phyloP scores from a whole-genome alignment of 1,140 invertebrate genomes.

The Drosophila lacertosa region DNA sequence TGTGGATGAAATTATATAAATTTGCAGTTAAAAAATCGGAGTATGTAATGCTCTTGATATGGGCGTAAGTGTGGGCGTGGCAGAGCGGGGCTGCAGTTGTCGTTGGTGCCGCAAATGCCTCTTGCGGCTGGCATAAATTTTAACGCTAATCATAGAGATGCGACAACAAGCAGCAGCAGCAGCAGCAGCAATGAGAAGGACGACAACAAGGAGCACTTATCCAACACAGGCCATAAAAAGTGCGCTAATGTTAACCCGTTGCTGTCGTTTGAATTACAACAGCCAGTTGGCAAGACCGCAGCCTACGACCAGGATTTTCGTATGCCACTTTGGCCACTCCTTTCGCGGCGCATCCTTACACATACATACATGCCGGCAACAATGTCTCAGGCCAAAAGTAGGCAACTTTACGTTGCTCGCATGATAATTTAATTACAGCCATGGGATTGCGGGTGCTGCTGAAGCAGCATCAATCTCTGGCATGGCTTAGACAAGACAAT shows the following conservation, averaged over 20 bases:
- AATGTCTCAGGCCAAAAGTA: constrained; percentile 50
- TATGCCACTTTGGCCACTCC: background rate
- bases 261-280: constrained; percentile 74
- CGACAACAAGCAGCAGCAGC: constrained; percentile 31
- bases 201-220: constrained; percentile 55
- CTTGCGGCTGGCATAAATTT: constrained; percentile 71
- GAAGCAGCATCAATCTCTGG: constrained; percentile 70
- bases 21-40: no score
- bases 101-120: constrained; percentile 51
- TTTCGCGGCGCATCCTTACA: constrained; percentile 15
- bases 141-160: constrained; percentile 71
- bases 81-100: constrained; percentile 10
- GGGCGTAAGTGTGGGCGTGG: background rate
- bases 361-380: constrained; percentile 38
- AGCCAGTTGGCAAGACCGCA: constrained; percentile 29
- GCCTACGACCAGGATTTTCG: constrained; percentile 3
- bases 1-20: no score
- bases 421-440: constrained; percentile 80
- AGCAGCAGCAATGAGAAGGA: constrained; percentile 27
- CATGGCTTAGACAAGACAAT: constrained; percentile 71
- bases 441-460: constrained; percentile 39
- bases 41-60: no score
- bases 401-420: constrained; percentile 48
- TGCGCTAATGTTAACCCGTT: constrained; percentile 81
- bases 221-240: constrained; percentile 68